Percentiles rank a stretch among this genome's conserved stretches.
Conservation (phyloP, 2,113 vertebrate genomes). For the Etia nguti region DNA sequence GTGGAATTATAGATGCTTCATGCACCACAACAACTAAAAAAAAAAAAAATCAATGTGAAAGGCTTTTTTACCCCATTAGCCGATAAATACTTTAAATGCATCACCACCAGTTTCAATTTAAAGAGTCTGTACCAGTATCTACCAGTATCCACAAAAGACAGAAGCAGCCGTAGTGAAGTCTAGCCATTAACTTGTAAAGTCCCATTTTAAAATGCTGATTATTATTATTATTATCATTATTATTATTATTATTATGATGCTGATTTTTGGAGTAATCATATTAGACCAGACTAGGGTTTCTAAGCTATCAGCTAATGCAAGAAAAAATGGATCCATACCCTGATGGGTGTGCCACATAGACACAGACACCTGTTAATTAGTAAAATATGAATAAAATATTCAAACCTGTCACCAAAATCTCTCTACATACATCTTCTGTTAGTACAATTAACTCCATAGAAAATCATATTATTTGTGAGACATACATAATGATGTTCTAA, state of each 20-base stretch:
- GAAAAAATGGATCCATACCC: background rate
- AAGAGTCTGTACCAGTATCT: background rate
- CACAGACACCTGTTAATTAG: background rate
- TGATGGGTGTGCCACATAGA: background rate
- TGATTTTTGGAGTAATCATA: background rate
- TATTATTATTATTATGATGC: background rate
- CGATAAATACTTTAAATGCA: background rate
- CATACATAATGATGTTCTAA: background rate
- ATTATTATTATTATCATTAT: background rate
- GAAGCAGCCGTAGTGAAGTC: background rate
- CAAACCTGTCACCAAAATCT: background rate
- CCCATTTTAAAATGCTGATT: background rate
- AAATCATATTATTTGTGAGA: background rate
- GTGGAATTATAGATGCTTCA: background rate
- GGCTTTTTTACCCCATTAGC: background rate
- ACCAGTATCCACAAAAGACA: background rate
- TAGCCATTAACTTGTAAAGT: background rate
- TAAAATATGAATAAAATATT: background rate
- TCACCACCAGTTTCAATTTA: background rate
- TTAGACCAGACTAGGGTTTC: background rate
- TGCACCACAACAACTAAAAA: background rate
- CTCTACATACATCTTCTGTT: background rate
- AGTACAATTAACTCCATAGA: background rate
- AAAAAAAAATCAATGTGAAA: background rate
- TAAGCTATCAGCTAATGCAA: background rate